Evolutionary conservation across 2,113 vertebrate genomes (phyloP).

Genomic region (Tupaia tana): DNA sequence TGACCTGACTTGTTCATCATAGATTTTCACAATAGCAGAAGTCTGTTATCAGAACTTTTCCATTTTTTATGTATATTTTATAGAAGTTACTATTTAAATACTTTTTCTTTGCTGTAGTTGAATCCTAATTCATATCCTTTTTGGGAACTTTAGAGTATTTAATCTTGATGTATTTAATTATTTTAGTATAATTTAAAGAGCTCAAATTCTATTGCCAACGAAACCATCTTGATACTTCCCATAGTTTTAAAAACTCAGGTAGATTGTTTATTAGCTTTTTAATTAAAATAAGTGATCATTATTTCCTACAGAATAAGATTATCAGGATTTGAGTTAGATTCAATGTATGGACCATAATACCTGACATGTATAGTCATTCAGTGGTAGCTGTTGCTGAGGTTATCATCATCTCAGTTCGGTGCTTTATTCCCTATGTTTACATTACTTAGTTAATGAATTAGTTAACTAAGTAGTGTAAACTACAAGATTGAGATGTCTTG

Average conservation of each 20-base stretch:
- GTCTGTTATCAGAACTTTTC: background rate
- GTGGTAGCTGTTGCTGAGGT: background rate
- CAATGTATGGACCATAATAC: background rate
- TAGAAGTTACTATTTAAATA: conserved; percentile 9
- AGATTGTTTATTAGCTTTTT: background rate
- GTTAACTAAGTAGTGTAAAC: background rate
- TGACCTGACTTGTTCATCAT: background rate
- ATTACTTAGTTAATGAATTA: too few species aligned
- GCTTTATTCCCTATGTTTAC: background rate
- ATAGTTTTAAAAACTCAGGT: conserved; percentile 49
- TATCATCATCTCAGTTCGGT: background rate
- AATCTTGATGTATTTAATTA: conserved; percentile 7
- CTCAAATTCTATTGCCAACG: background rate
- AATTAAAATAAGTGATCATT: background rate
- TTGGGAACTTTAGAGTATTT: background rate
- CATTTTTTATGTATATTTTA: conserved; percentile 11
- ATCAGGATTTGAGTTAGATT: background rate
- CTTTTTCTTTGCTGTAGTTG: background rate
- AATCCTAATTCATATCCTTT: background rate
- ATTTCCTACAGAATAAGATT: background rate
- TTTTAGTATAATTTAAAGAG: background rate
- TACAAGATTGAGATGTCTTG: background rate
- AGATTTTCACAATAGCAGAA: background rate
- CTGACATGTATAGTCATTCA: background rate
- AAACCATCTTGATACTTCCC: background rate